Base-by-base conservation (phyloP, 2,888 invertebrate genomes). In the Patella pellucida region DNA sequence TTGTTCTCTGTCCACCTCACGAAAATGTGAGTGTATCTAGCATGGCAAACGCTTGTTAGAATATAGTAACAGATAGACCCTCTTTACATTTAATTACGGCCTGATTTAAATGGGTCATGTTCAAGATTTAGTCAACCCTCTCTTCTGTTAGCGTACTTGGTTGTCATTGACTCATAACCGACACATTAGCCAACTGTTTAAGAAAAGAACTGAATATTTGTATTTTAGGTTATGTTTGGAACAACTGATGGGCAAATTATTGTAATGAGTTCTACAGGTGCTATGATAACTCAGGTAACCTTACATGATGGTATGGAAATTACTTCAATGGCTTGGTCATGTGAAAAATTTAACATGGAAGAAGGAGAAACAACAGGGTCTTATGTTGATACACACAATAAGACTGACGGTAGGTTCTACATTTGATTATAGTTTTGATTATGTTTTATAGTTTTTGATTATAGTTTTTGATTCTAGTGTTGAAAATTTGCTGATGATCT, bases 271-370 rank as follows among this genome's bases (percentile, higher is more conserved):
- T 97, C 97, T 0, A 96, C 97, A 85, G 98, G 92, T 0, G 96
- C 96, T 62, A 97, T 97, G 96, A 95, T 98, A 23, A 96, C 96
- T 12, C 96, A 97, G 93, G 94, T 96, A n/a, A 95, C 95, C 88
- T 91, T 97, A n/a, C 86, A 89, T 50, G 94, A 95, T 78, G 94
- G 95, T 62, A 95, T 96, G 87, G 95, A 96, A 75, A 97, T 98
- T 85, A 95, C 95, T 2, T 94, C 95, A 71, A 96, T 98, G 96
- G 95, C 96, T 19, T 98, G 98, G 98, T 97, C 97, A 27, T 97
- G 98, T 89, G 97, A 97, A 90, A 97, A 97, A 89, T 98, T 98
- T 92, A 97, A 97, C 92, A 97, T 98, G 97, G 97, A 97, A 90
- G 97, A 97, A 90, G 84, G 84, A 0, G 89, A 86, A 16, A 68